A percentile compares a stretch with the other conserved stretches of the same genome.
Conservation (phyloP, 1,140 invertebrate species). For the Homalodisca vitripennis region DNA sequence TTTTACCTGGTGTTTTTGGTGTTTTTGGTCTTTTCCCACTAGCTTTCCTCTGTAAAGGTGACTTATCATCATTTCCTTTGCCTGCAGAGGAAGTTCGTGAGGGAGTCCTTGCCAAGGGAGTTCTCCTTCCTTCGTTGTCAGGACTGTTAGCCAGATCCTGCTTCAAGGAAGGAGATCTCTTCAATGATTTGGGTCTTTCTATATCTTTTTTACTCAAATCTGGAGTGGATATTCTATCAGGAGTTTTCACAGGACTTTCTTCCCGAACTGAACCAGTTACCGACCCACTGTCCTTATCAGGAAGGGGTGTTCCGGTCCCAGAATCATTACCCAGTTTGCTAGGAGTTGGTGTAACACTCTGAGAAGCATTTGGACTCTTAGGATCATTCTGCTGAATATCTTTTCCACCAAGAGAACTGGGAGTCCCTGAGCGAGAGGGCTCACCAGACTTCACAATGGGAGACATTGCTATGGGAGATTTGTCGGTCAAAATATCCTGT, state of each 20-base stretch:
- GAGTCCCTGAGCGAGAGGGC: neutral
- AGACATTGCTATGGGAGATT: neutral
- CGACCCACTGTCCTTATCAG: neutral
- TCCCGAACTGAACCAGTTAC: neutral
- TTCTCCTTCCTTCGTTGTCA: conserved; percentile 5
- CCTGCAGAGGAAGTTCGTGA: conserved; percentile 3
- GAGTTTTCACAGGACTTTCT: neutral
- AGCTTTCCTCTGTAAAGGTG: conserved; percentile 13
- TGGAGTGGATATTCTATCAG: neutral
- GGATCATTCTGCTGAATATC: neutral
- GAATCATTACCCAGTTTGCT: conserved; percentile 7
- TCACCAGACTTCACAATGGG: neutral
- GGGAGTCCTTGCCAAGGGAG: conserved; percentile 18
- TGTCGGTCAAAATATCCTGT: neutral
- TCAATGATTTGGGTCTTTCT: conserved; percentile 22
- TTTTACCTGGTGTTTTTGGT: conserved; percentile 25
- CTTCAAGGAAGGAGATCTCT: conserved; percentile 19
- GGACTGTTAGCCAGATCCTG: conserved; percentile 8
- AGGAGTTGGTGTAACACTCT: neutral
- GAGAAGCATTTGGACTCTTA: conserved; percentile 7
- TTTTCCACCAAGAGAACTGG: neutral
- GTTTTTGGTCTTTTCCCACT: conserved; percentile 25
- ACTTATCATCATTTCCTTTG: conserved; percentile 1
- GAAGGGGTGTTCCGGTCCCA: neutral
- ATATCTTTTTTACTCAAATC: neutral